Conservation (phyloP, 2,888 invertebrate genomes). For the Clunio marinus region DNA sequence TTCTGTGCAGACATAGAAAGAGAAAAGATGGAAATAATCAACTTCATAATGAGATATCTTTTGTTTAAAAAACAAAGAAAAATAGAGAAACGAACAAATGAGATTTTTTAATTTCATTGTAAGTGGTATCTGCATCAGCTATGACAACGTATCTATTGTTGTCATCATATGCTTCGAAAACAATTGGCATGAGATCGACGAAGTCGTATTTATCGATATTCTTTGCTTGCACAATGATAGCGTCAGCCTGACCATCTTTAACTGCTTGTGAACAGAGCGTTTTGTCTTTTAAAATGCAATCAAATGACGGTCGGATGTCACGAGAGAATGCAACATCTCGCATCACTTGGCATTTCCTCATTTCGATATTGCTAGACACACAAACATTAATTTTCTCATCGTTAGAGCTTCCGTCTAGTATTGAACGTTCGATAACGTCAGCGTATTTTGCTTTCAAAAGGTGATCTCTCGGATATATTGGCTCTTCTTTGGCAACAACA, state of each 20-base stretch:
- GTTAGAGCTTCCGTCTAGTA: conserved; percentile 9
- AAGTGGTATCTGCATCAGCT: conserved; percentile 45
- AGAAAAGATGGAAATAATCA: not conserved
- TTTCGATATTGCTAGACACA: conserved; percentile 61
- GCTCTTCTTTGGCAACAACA: conserved; percentile 51
- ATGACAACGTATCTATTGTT: conserved; percentile 47
- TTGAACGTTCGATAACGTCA: conserved; percentile 64
- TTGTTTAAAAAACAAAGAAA: not conserved
- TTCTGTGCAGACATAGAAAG: conserved; percentile 44
- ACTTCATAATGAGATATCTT: too few species aligned
- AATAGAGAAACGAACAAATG: conserved; percentile 45
- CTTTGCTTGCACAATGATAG: conserved; percentile 40
- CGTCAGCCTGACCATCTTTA: not conserved
- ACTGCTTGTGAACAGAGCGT: conserved; percentile 50
- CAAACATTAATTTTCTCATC: conserved; percentile 52
- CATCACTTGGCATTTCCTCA: conserved; percentile 70
- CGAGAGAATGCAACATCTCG: conserved; percentile 69
- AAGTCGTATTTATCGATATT: conserved; percentile 44
- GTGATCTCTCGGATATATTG: conserved; percentile 58
- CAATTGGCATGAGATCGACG: conserved; percentile 45
- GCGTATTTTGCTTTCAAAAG: conserved; percentile 63
- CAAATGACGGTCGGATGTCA: conserved; percentile 73
- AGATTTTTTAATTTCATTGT: conserved; percentile 45
- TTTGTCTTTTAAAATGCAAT: conserved; percentile 65
- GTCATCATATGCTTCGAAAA: conserved; percentile 46